Evolutionary conservation across 2,888 invertebrate species (phyloP), one percentile per base, ranked within the genome.

Genomic region (Apamea anceps): DNA sequence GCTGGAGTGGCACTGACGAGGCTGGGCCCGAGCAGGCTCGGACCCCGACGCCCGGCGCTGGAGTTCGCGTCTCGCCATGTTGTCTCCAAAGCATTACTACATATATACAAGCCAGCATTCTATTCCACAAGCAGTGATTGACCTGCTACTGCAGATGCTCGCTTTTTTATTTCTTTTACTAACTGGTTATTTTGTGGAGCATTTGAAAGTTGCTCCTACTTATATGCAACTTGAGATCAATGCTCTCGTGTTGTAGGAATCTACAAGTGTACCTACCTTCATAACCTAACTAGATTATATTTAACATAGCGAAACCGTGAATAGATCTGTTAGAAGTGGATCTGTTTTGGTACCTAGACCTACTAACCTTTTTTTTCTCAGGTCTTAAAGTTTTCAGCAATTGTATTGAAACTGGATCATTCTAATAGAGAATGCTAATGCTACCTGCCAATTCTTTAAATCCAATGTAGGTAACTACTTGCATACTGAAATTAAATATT

Each of bases 111-210:
- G 28, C 63, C 63, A 51, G 51, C 79, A 80, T 67, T 85, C 62
- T 65, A 42, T 63, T 67, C 60, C n/a, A 62, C 28, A n/a, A 62
- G 21, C 81, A 67, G 51, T 72, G 67, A 68, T 63, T 76, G 85
- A 76, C 71, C 65, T 68, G 82, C 62, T 72, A 72, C 65, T 73
- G 13, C 71, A 79, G 75, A 48, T 66, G 42, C 28, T 84, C 12
- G 62, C 18, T 32, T 72, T 79, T 62, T 72, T 71, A 45, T 82
- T 72, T 60, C 0, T 57, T 77, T 76, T 57, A 51, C 13, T 63
- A 57, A 67, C 51, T 82, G 62, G 66, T 85, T 85, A 67, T 84
- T 82, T 78, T 85, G 71, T 60, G 32, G 62, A 74, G 42, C 45
- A 84, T 79, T 74, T 37, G 51, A 77, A 77, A 81, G 75, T 67